Evolutionary conservation across 92 coral and sea anemone genomes (phyloP).

Genomic region (Phenganax marumi): DNA sequence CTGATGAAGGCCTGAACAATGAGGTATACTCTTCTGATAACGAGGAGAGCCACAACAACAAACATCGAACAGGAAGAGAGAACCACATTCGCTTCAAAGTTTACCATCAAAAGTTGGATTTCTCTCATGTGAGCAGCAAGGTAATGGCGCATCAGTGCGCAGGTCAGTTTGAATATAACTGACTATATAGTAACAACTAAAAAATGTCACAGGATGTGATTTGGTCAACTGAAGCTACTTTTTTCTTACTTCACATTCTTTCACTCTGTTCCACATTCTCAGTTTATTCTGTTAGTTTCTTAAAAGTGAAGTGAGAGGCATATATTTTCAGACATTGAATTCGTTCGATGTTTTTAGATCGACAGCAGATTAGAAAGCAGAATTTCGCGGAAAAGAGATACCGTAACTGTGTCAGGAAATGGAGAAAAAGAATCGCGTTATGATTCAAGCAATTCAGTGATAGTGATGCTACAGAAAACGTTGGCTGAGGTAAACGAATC

Average conservation of each 20-base stretch:
- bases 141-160: not conserved
- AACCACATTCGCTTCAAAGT: slow-evolving; percentile 28
- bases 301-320: too few relatives aligned
- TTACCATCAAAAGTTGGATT: slow-evolving; percentile 29
- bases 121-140: slow-evolving; percentile 38
- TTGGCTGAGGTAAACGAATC: slow-evolving; percentile 3
- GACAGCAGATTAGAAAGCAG: slow-evolving; percentile 28
- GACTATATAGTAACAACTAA: not conserved
- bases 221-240: too few relatives aligned
- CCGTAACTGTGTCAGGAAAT: not conserved
- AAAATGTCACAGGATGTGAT: too few relatives aligned
- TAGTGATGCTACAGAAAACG: slow-evolving; percentile 4
- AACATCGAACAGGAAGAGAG: slow-evolving; percentile 11
- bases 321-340: not conserved
- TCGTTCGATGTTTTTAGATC: slow-evolving; percentile 1
- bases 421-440: not conserved
- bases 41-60: not conserved
- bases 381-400: not conserved
- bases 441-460: slow-evolving; percentile 8
- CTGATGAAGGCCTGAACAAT: slow-evolving; percentile 7
- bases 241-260: not conserved
- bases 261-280: too few relatives aligned
- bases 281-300: too few relatives aligned
- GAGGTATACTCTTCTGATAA: not conserved
- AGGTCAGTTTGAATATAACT: not conserved